Percentiles rank a stretch among this genome's conserved stretches.
Conservation (phyloP, 2,113 vertebrate genomes). For the Lagopus leucura region DNA sequence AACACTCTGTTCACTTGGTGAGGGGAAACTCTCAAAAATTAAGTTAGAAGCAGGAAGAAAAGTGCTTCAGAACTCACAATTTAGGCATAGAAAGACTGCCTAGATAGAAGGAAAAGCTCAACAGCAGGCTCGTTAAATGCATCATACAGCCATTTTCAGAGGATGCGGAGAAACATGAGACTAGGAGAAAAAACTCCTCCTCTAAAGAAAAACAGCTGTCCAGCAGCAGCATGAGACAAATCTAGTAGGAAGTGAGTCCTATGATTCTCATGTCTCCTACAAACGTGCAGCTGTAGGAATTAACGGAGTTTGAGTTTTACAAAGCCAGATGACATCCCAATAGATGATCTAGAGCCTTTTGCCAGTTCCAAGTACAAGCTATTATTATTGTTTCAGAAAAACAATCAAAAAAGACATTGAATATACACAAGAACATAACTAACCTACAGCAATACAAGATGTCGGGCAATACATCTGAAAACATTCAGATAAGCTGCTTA, state of each 20-base stretch:
- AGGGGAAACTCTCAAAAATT: background rate
- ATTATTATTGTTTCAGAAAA: background rate
- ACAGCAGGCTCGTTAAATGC: background rate
- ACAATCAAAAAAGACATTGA: background rate
- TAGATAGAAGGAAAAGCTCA: background rate
- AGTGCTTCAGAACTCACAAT: background rate
- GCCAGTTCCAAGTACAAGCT: background rate
- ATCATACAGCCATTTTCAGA: background rate
- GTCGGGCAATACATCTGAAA: background rate
- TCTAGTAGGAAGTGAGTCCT: background rate
- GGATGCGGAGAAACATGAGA: background rate
- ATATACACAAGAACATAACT: background rate
- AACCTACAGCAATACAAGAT: background rate
- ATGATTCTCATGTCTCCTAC: background rate
- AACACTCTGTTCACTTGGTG: background rate
- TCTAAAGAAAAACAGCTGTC: conserved; percentile 27
- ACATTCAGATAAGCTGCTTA: background rate
- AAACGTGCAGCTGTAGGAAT: conserved; percentile 13
- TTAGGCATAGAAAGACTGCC: background rate
- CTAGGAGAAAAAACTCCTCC: background rate
- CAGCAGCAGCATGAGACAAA: background rate
- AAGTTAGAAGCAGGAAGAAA: background rate
- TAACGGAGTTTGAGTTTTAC: background rate
- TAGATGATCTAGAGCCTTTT: background rate
- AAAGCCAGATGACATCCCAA: background rate